A percentile compares a stretch with the other conserved stretches of the same genome.
Evolutionary conservation across 2,797 vertebrate genomes (phyloP).

Genomic region (Premnoplex brunnescens): DNA sequence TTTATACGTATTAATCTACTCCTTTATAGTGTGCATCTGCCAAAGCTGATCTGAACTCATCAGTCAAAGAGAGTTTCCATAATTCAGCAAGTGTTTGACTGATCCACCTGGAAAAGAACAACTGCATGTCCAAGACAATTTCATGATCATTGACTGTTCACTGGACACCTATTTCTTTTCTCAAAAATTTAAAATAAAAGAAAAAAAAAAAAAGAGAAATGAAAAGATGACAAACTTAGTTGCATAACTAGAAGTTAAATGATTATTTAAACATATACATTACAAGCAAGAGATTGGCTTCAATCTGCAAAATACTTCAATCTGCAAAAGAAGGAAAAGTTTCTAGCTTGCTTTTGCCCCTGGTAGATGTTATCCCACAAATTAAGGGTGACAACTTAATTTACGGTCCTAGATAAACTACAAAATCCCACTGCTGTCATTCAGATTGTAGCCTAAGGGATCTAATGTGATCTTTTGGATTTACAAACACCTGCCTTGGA

Average conservation of each 20-base stretch:
- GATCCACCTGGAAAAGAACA: neutral
- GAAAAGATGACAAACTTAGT: neutral
- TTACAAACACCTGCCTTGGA: slow-evolving; percentile 67
- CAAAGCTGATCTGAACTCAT: slow-evolving; percentile 51
- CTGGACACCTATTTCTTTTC: neutral
- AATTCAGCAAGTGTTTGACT: slow-evolving; percentile 29
- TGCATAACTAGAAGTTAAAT: neutral
- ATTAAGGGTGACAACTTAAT: slow-evolving; percentile 71
- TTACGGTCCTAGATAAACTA: slow-evolving; percentile 60
- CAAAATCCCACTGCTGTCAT: slow-evolving; percentile 65
- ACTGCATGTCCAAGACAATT: neutral
- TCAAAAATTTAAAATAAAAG: neutral
- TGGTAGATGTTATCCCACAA: slow-evolving; percentile 41
- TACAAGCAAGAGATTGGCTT: neutral
- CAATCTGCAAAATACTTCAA: neutral
- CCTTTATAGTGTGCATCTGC: slow-evolving; percentile 52
- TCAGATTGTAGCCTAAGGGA: slow-evolving; percentile 67
- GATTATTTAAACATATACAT: neutral
- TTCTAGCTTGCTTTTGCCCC: slow-evolving; percentile 39
- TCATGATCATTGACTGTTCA: neutral
- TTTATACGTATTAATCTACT: slow-evolving; percentile 57
- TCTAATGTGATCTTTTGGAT: slow-evolving; percentile 65
- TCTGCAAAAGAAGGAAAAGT: neutral
- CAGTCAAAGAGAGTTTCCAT: slow-evolving; percentile 30
- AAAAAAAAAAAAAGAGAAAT: too few species aligned